Base-by-base conservation (phyloP, 2,113 vertebrate genomes). In the Menidia beryllina region DNA sequence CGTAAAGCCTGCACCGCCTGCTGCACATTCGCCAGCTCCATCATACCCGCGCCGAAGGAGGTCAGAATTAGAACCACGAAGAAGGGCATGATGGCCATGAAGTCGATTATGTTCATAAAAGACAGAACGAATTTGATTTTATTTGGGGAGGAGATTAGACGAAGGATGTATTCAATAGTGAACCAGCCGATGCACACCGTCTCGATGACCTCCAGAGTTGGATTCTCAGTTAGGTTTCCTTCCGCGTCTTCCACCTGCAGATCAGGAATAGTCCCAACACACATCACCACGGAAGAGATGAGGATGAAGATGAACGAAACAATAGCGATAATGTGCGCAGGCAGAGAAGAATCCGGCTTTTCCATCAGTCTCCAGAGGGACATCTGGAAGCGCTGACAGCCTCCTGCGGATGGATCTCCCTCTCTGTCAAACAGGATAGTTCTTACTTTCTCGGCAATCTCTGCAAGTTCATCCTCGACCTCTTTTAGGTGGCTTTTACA, bases 121-220 rank as follows among this genome's bases (percentile, higher is more conserved):
- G 96, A 93, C 50, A 98, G 69, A 11, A 87, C 90, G 24, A 99
- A 99, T 77, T 94, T 94, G 1, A 96, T 61, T 80, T 96, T 97
- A 72, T 96, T 95, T 11, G 97, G 95, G 3, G 97, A 95, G 2
- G 98, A 95, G 68, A 96, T 83, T 0, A 99, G 90, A 30, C 98
- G 95, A 66, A 98, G 91, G 30, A 96, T 11, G 9, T 98, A 99
- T 70, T 99, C 98, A 21, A 96, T 34, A 1, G 97, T 98, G 82
- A 99, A 99, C 98, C 98, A 99, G 59, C 94, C 93, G 73, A 99
- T 98, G 83, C 98, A 99, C 30, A 94, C 93, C 0, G 97, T 98
- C 93, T 99, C 98, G 20, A 99, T 96, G 85, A 93, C 93, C 87
- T 98, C 97, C 82, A 99, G 90, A 11, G 92, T 93, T 0, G 97